A percentile compares a stretch with the other conserved stretches of the same genome.
phyloP scores from a whole-genome alignment of 2,888 invertebrate species.

The Idaea straminata region DNA sequence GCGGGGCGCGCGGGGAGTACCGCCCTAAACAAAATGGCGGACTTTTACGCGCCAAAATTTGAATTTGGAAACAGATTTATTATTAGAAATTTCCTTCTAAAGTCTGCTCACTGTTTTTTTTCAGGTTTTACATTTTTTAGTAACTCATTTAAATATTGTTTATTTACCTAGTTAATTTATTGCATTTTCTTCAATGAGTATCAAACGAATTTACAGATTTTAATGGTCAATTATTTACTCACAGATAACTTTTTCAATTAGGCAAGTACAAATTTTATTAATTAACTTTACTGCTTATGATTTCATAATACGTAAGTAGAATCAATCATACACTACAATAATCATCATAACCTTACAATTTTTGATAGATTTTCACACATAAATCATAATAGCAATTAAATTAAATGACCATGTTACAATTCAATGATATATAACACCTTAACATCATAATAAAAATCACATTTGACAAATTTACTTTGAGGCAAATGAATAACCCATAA shows the following conservation, averaged over 20 bases:
- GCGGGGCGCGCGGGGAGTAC: slow-evolving; percentile 73
- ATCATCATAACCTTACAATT: background rate
- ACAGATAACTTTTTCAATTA: no score
- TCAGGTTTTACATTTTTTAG: no score
- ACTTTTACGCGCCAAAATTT: slow-evolving; percentile 80
- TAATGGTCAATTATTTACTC: no score
- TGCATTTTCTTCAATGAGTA: no score
- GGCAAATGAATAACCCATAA: slow-evolving; percentile 31
- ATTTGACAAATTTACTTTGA: slow-evolving; percentile 12
- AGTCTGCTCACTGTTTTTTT: background rate
- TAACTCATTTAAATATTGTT: no score
- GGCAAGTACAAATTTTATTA: no score
- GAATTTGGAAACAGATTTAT: slow-evolving; percentile 42
- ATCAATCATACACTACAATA: background rate
- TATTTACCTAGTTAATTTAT: no score
- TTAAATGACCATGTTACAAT: background rate
- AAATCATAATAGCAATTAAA: background rate
- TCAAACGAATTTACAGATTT: no score
- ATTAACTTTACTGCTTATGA: no score
- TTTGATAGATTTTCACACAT: background rate
- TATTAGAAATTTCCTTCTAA: background rate
- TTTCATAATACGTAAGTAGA: background rate
- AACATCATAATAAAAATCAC: slow-evolving; percentile 43
- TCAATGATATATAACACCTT: slow-evolving; percentile 20
- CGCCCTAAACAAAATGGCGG: slow-evolving; percentile 82